Percentiles rank a stretch among this genome's conserved stretches.
These are phyloP conservation scores for Actinopyga echinites DNA, from an alignment of 53 echinoderm and acorn worm genomes.

Conservation along the genomic window DNA sequence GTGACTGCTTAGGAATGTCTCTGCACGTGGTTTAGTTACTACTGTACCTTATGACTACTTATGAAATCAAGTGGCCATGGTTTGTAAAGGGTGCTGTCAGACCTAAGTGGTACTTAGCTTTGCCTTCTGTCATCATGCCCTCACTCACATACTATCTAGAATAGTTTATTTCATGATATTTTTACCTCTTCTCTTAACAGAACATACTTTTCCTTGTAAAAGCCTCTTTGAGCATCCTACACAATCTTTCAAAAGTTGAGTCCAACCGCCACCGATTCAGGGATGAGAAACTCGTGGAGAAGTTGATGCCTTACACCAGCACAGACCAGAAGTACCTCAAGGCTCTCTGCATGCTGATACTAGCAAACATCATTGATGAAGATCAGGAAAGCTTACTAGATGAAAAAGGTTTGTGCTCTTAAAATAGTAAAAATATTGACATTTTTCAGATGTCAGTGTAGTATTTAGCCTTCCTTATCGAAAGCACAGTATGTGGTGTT, in stretches of 20 bases:
- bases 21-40: no score
- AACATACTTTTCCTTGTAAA: slow-evolving; percentile 85
- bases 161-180: not conserved
- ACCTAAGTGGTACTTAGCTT: no score
- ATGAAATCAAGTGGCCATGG: no score
- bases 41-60: no score
- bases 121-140: no score
- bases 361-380: slow-evolving; percentile 93
- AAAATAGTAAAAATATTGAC: no score
- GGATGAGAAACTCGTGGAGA: slow-evolving; percentile 65
- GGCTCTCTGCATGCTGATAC: slow-evolving; percentile 92
- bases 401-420: slow-evolving; percentile 43
- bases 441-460: no score
- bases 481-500: no score
- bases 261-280: slow-evolving; percentile 75
- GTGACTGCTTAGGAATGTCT: no score
- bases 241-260: slow-evolving; percentile 88
- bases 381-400: slow-evolving; percentile 59
- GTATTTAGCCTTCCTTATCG: no score
- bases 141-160: no score
- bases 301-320: slow-evolving; percentile 67
- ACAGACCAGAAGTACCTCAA: slow-evolving; percentile 78
- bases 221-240: slow-evolving; percentile 93
- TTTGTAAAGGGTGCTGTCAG: no score
- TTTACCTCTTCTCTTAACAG: slow-evolving; percentile 31